Conservation (phyloP, 2,888 invertebrate genomes). For the Ophion slaviceki region DNA sequence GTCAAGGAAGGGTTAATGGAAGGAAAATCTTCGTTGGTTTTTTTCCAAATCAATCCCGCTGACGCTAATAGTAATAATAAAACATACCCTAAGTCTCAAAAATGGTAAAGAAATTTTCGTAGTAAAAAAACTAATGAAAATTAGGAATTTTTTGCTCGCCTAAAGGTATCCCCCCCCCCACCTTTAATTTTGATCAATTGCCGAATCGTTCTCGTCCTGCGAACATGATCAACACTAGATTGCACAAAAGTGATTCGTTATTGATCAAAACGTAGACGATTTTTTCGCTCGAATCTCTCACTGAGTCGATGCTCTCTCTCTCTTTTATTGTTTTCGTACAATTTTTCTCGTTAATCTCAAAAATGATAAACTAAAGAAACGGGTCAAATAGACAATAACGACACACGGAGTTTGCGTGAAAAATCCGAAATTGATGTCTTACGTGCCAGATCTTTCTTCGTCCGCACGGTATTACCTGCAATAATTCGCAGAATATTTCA, state of each 20-base stretch:
- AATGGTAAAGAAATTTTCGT: too few relatives aligned
- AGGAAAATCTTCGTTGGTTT: too few relatives aligned
- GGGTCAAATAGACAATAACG: slow-evolving; percentile 43
- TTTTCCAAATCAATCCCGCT: too few relatives aligned
- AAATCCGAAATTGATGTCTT: slow-evolving; percentile 71
- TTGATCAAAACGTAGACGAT: not conserved
- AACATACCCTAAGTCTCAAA: too few relatives aligned
- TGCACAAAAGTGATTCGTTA: not conserved
- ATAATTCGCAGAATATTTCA: slow-evolving; percentile 75
- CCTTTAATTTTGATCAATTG: slow-evolving; percentile 1
- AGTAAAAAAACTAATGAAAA: too few relatives aligned
- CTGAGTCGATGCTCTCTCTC: not conserved
- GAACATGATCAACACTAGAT: not conserved
- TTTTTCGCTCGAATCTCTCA: not conserved
- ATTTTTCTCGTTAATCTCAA: not conserved
- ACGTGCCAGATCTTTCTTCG: slow-evolving; percentile 79
- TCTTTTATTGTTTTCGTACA: not conserved
- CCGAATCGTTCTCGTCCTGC: not conserved
- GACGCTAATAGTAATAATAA: too few relatives aligned
- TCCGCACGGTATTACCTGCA: slow-evolving; percentile 79
- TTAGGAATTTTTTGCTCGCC: too few relatives aligned
- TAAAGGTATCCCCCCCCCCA: too few relatives aligned
- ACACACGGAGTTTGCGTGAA: slow-evolving; percentile 63
- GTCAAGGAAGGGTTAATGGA: too few relatives aligned
- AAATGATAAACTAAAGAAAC: slow-evolving; percentile 12